A percentile compares a stretch with the other conserved stretches of the same genome.
Evolutionary conservation across 2,797 vertebrate species (phyloP).

Genomic region (Ammospiza maritima): DNA sequence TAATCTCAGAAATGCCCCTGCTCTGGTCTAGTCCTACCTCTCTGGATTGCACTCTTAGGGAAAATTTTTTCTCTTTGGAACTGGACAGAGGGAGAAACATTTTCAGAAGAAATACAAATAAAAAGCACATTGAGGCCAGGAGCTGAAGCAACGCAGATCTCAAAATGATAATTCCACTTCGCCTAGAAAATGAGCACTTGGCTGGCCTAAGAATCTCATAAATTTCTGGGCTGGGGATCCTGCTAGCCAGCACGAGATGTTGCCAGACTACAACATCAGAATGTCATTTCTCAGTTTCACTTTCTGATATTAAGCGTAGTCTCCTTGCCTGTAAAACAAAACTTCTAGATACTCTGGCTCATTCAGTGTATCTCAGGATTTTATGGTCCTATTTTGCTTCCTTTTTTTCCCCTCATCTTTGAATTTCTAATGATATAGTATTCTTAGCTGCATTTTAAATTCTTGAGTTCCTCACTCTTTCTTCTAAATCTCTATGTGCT

Average conservation of each 20-base stretch:
- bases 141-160: neutral
- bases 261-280: neutral
- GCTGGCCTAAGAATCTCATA: neutral
- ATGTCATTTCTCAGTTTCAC: neutral
- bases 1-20: neutral
- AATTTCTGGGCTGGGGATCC: neutral
- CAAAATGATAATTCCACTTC: neutral
- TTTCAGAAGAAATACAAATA: neutral
- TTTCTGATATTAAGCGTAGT: neutral
- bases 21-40: neutral
- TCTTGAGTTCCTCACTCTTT: neutral
- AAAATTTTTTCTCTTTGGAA: neutral
- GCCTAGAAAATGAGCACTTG: neutral
- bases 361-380: neutral
- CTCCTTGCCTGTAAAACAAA: neutral
- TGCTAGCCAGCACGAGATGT: neutral
- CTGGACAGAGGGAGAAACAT: neutral
- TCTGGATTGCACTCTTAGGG: neutral
- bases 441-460: neutral
- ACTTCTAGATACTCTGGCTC: neutral
- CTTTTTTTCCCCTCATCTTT: neutral
- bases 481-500: neutral
- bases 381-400: neutral
- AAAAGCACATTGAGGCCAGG: neutral
- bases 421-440: neutral